Conservation (phyloP, 2,113 vertebrate genomes). For the Hemiscyllium ocellatum region DNA sequence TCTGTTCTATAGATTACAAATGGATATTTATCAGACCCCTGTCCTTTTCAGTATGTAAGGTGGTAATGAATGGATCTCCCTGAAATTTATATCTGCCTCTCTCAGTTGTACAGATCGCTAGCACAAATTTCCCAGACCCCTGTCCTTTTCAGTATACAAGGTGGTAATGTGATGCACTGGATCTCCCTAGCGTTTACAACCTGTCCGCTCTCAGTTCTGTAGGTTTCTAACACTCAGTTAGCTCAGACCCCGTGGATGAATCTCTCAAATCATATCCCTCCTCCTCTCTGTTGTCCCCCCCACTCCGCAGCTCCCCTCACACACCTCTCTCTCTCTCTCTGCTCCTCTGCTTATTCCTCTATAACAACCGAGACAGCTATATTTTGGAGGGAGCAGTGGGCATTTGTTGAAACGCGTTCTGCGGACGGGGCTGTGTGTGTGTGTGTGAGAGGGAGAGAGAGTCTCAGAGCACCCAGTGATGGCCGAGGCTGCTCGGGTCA, state of each 20-base stretch:
- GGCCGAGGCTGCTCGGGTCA: conserved; percentile 27
- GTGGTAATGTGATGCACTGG: not conserved
- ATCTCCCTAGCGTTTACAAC: not conserved
- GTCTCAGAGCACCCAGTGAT: not conserved
- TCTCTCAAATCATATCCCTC: not conserved
- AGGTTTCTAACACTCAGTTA: not conserved
- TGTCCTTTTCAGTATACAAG: too few relatives aligned
- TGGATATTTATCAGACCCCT: too few relatives aligned
- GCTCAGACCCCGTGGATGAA: not conserved
- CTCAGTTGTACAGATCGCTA: not conserved
- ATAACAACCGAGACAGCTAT: not conserved
- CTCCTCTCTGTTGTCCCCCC: not conserved
- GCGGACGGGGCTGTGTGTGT: not conserved
- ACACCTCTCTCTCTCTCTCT: not conserved
- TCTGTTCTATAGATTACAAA: too few relatives aligned
- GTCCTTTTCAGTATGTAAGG: not conserved
- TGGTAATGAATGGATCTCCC: not conserved
- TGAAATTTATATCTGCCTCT: too few relatives aligned
- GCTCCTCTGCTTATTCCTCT: not conserved
- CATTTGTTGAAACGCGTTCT: too few relatives aligned
- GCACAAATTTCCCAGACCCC: not conserved
- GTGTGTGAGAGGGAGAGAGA: too few relatives aligned
- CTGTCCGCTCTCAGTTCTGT: not conserved
- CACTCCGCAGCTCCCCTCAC: not conserved
- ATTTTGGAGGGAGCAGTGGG: not conserved